Evolutionary conservation across 2,888 invertebrate genomes (phyloP).

Genomic region (Drosophila picticornis): DNA sequence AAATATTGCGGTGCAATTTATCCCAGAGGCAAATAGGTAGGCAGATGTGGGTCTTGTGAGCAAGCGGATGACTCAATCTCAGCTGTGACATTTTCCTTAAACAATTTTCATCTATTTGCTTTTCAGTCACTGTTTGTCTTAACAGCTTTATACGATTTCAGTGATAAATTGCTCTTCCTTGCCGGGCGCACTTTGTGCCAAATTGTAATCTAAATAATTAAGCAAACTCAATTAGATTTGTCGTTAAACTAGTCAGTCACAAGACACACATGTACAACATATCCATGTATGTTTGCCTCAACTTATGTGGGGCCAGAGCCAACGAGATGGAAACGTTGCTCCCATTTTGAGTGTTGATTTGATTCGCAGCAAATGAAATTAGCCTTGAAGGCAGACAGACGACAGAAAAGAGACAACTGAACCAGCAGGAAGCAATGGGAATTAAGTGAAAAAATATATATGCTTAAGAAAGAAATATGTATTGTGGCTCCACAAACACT

Average conservation of each 20-base stretch:
- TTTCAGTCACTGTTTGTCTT: slow-evolving; percentile 24
- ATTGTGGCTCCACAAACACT: neutral
- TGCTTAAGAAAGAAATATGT: neutral
- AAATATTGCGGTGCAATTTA: slow-evolving; percentile 21
- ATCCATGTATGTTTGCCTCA: slow-evolving; percentile 5
- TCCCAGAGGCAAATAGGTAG: slow-evolving; percentile 19
- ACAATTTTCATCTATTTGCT: slow-evolving; percentile 40
- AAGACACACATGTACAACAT: neutral
- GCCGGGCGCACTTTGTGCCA: slow-evolving; percentile 42
- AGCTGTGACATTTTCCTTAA: slow-evolving; percentile 15
- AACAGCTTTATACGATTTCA: slow-evolving; percentile 49
- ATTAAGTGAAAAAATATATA: neutral
- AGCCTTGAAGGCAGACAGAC: slow-evolving; percentile 23
- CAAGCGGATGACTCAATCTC: slow-evolving; percentile 40
- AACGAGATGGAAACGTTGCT: slow-evolving; percentile 32
- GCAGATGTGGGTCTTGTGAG: neutral
- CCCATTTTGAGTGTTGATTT: slow-evolving; percentile 45
- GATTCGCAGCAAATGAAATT: slow-evolving; percentile 45
- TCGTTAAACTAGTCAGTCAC: slow-evolving; percentile 48
- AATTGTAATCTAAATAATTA: slow-evolving; percentile 76
- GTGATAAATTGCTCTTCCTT: slow-evolving; percentile 58
- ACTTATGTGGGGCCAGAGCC: slow-evolving; percentile 5
- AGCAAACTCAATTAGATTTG: slow-evolving; percentile 75
- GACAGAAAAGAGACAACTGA: slow-evolving; percentile 1
- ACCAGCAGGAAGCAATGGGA: slow-evolving; percentile 6